Base-by-base conservation (phyloP, 2,797 vertebrate genomes). In the Cercopithecus hamlyni region DNA sequence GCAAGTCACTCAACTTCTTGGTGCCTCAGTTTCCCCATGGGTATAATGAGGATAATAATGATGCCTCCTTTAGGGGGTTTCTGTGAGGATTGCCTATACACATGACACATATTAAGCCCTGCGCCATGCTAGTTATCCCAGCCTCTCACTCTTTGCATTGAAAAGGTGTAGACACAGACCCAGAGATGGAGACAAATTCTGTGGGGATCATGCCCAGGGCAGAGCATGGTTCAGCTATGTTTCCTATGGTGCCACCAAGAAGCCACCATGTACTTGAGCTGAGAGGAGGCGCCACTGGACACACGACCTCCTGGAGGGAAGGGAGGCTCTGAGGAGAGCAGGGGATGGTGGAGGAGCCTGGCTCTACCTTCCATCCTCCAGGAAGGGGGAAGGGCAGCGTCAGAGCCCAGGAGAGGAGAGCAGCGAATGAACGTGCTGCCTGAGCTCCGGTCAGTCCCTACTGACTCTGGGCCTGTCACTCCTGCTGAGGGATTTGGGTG, bases 351-450 rank as follows among this genome's bases (percentile, higher is more conserved):
- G 5, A n/a, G 85, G 11, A 20, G 33, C n/a, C 8, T 19, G 9
- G 57, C 26, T 73, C 27, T 52, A 6, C 14, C 43, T 52, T 39
- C 27, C 4, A 2, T 12, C 43, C 50, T 48, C 24, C 20, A 19
- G 39, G 48, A 41, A 48, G 30, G 22, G 12, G n/a, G 36, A 9
- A 33, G 75, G 88, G 17, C 48, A 45, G 24, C 0, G 41, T 10
- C 33, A 43, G 67, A 81, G 75, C 48, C 79, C 36, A 33, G 75
- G 33, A 88, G 26, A 73, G 30, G 48, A 48, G 9, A 26, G 55
- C 3, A 43, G 19, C 1, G 11, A 20, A 39, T 0, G 24, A 48
- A 48, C 0, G 0, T 17, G 27, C 33, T 52, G 4, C 3, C 33
- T 85, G 67, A 82, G 39, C 58, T 52, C 2, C 5, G 1, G 15